Base-by-base conservation (phyloP, 1,140 invertebrate species). In the Whitmania pigra region DNA sequence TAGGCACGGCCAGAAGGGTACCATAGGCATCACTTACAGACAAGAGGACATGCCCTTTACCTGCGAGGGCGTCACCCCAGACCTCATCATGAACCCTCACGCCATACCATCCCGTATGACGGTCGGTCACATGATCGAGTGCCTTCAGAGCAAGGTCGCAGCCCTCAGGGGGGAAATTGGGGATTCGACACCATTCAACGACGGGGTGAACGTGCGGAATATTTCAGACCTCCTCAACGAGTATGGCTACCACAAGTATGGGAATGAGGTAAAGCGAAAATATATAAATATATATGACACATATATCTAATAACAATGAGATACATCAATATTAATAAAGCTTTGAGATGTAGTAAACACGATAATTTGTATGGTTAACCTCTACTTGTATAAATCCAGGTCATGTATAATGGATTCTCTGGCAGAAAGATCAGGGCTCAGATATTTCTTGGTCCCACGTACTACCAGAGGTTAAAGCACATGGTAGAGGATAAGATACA, bases 401-500 rank as follows among this genome's bases (percentile, higher is more conserved):
- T 98, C 2, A 90, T 99, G 88, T 98, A 93, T 81, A 98, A 97
- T 83, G 95, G 94, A 3, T 92, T 95, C 78, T 97, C 95, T 13
- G 96, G 95, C 0, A 85, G 93, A 27, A 98, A 99, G 82, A 89
- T 99, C 69, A 96, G 95, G 83, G 93, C 94, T 13, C 93, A 97
- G 83, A 89, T 97, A n/a, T 93, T 92, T 80, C 82, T 95, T 73
- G 93, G 93, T 0, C 93, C 92, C 0, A 88, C 87, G 13, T 95
- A 93, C 81, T 98, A 99, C 83, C 86, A 87, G 76, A 87, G 96
- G 82, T 85, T 99, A 15, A 99, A 99, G 79, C 95, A 99, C 79
- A 99, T 99, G 96, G 93, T 99, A 78, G 96, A 99, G 79, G 95
- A 99, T 81, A 99, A 99, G 83, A 99, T 99, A 81, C 95, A 99